These are phyloP conservation scores for Ptilodon capucinus DNA, from an alignment of 2,888 invertebrate genomes.

Conservation along the genomic window DNA sequence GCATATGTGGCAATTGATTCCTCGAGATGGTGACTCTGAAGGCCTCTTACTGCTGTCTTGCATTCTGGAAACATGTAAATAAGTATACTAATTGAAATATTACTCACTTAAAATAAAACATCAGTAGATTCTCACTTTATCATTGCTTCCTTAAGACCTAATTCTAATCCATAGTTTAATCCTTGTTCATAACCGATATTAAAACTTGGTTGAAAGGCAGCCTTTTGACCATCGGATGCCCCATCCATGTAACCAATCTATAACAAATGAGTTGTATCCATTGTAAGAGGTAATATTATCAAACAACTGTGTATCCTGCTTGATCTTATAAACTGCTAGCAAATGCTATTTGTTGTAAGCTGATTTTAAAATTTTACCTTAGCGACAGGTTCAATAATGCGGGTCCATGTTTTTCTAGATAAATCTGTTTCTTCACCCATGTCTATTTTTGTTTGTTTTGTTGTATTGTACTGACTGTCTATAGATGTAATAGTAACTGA, in stretches of 20 bases:
- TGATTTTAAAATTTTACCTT: conserved; percentile 40
- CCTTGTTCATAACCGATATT: conserved; percentile 87
- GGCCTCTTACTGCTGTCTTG: conserved; percentile 9
- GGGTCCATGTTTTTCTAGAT: conserved; percentile 53
- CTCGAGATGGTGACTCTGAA: conserved; percentile 32
- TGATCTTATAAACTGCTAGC: too few species aligned
- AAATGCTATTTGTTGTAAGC: neutral
- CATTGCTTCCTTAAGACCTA: conserved; percentile 67
- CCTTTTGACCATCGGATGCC: conserved; percentile 83
- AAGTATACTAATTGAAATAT: too few species aligned
- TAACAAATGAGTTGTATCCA: neutral
- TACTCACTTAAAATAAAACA: too few species aligned
- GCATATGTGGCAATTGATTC: conserved; percentile 70
- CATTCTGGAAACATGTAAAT: conserved; percentile 37
- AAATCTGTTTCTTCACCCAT: conserved; percentile 54
- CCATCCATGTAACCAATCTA: conserved; percentile 88
- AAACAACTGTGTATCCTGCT: too few species aligned
- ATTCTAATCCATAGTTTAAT: conserved; percentile 81
- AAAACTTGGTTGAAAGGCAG: conserved; percentile 86
- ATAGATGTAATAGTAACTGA: too few species aligned
- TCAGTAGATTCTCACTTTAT: conserved; percentile 24
- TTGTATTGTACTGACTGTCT: too few species aligned
- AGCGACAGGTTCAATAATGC: conserved; percentile 48
- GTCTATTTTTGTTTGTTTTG: neutral
- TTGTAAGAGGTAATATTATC: too few species aligned